Base-by-base conservation (phyloP, 2,888 invertebrate genomes). In the Pristionchus japonicus region DNA sequence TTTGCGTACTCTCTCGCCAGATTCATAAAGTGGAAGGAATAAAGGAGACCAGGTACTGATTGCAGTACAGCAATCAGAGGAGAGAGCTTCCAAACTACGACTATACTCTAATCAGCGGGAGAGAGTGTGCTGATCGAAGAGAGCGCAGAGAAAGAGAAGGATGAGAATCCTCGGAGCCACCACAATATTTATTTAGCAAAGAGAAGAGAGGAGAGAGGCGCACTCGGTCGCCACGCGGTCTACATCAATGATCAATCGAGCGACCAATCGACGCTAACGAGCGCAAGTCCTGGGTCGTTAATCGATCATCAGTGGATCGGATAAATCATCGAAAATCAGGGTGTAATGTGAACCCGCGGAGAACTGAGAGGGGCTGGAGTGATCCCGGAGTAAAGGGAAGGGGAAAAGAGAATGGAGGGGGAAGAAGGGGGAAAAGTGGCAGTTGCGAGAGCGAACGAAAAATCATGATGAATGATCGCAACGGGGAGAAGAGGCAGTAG, bases 101-200 rank as follows among this genome's bases (percentile, higher is more conserved):
- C 43, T 77, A 23, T 77, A 27, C 77, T 40, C 43, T 47, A 47
- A 77, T 77, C 43, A 47, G 47, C 3, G n/a, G 37, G 37, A 77
- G 43, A 77, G 77, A 77, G 17, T 6, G 27, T 9, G n/a, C 27
- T 27, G 43, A 77, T 77, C 6, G 77, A 3, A 27, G 77, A 77
- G 77, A 77, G 47, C 2, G 27, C n/a, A 27, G 77, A 77, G 77
- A 77, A 34, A 47, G 27, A 17, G 70, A 77, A 77, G 74, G 74
- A 67, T 37, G 37, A 40, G 23, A 37, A 74, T 43, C 57, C 57
- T 47, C 43, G 43, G 77, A 77, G 77, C 40, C 74, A 74, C 47
- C 77, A 77, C 77, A 77, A 77, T 77, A 77, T 77, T 77, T 77
- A 77, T 47, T 77, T 77, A 77, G 43, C 43, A 40, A 77, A 27